These are phyloP conservation scores for Candidula unifasciata DNA, from an alignment of 2,888 invertebrate species.

Conservation along the genomic window DNA sequence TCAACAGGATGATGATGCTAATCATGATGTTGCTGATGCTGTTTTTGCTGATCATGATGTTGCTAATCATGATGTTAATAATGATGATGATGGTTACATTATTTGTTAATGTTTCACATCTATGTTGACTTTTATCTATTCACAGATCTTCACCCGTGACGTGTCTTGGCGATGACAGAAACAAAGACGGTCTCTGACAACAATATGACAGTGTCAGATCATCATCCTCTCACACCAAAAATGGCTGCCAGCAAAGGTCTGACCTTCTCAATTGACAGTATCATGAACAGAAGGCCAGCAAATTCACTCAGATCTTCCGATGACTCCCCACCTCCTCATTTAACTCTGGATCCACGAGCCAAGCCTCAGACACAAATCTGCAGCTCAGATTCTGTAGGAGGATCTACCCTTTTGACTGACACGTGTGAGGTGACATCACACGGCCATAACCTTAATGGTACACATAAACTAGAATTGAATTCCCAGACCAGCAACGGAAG, in stretches of 20 bases:
- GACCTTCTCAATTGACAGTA: constrained; percentile 94
- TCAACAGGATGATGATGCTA: too few species aligned
- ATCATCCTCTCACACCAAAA: not conserved
- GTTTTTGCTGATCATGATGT: too few species aligned
- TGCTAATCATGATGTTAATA: too few species aligned
- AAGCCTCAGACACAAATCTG: not conserved
- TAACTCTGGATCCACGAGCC: not conserved
- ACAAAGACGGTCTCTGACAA: not conserved
- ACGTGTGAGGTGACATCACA: not conserved
- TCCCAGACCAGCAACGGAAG: not conserved
- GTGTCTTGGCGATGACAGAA: constrained; percentile 14
- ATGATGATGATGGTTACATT: too few species aligned
- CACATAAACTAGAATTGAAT: not conserved
- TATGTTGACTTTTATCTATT: not conserved
- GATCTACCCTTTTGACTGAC: not conserved
- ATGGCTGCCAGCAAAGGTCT: constrained; percentile 77
- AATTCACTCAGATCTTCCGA: not conserved
- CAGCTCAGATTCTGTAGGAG: not conserved
- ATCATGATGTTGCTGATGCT: too few species aligned
- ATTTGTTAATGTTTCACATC: not conserved
- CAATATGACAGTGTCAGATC: not conserved
- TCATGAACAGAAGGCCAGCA: constrained; percentile 86
- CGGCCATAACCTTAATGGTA: not conserved
- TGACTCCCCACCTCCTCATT: not conserved
- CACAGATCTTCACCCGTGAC: not conserved